Percentiles rank a stretch among this genome's conserved stretches.
Evolutionary conservation across 2,888 invertebrate species (phyloP).

Genomic region (Sphaerophoria rueppellii): DNA sequence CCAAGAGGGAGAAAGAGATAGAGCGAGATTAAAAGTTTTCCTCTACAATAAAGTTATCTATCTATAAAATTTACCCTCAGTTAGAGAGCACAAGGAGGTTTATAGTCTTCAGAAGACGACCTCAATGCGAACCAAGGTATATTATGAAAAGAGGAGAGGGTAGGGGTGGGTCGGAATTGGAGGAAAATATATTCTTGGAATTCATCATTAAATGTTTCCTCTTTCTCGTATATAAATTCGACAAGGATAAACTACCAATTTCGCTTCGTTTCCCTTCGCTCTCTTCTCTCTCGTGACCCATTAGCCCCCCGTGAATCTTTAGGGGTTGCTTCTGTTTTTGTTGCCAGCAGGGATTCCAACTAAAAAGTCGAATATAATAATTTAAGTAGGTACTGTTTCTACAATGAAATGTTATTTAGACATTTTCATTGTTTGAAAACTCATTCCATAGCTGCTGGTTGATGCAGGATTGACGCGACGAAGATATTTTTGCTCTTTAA

Average conservation of each 20-base stretch:
- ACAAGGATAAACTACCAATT: slow-evolving; percentile 52
- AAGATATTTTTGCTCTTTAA: slow-evolving; percentile 53
- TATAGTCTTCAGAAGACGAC: background rate
- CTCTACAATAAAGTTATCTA: slow-evolving; percentile 58
- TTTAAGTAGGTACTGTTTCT: slow-evolving; percentile 57
- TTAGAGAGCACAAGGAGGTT: background rate
- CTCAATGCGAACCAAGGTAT: background rate
- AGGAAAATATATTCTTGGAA: slow-evolving; percentile 59
- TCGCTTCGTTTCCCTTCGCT: slow-evolving; percentile 25
- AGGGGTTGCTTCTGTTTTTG: background rate
- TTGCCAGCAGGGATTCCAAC: background rate
- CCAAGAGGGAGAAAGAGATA: background rate
- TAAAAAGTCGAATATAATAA: slow-evolving; percentile 62
- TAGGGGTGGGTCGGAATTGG: background rate
- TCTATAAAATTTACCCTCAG: background rate
- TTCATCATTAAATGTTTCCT: slow-evolving; percentile 72
- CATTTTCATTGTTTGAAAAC: slow-evolving; percentile 68
- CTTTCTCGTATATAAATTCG: slow-evolving; percentile 36
- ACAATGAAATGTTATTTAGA: slow-evolving; percentile 62
- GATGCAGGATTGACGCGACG: background rate
- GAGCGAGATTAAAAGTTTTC: slow-evolving; percentile 54
- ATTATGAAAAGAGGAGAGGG: slow-evolving; percentile 9
- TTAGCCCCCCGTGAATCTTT: background rate
- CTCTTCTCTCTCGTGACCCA: background rate
- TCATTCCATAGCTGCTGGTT: slow-evolving; percentile 56